These are phyloP conservation scores for Sorex araneus DNA, from an alignment of 2,113 vertebrate genomes.

Conservation along the genomic window DNA sequence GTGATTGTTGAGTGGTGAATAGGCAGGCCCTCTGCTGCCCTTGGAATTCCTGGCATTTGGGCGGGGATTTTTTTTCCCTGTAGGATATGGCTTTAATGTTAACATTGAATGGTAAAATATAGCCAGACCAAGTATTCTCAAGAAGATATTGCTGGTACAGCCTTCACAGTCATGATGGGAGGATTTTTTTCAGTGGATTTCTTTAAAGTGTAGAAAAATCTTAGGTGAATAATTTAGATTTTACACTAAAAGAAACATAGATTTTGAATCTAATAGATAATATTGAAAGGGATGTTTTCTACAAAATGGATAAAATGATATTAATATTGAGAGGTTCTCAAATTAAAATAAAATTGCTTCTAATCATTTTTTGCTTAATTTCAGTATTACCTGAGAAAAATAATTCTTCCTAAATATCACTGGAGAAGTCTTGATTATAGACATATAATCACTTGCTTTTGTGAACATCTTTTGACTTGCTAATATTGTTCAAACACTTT, in stretches of 20 bases:
- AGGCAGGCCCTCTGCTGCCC: constrained; percentile 81
- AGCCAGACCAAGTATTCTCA: constrained; percentile 78
- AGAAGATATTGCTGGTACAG: constrained; percentile 29
- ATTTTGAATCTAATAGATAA: not conserved
- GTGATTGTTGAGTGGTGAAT: constrained; percentile 78
- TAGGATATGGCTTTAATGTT: constrained; percentile 63
- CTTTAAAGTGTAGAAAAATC: constrained; percentile 61
- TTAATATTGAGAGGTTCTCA: constrained; percentile 34
- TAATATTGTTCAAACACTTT: not conserved
- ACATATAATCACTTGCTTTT: not conserved
- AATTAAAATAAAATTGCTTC: constrained; percentile 39
- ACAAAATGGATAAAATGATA: not conserved
- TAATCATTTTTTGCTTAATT: constrained; percentile 10
- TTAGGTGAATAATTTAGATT: constrained; percentile 36
- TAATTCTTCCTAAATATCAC: not conserved
- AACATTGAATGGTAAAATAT: constrained; percentile 72
- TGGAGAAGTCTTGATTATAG: not conserved
- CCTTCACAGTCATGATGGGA: constrained; percentile 39
- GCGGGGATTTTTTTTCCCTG: constrained; percentile 74
- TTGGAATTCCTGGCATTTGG: constrained; percentile 82
- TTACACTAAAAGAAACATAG: not conserved
- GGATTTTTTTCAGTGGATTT: constrained; percentile 15
- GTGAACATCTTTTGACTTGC: not conserved
- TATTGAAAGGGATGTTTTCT: not conserved
- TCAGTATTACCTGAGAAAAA: not conserved